Evolutionary conservation across 2,797 vertebrate genomes (phyloP).

Genomic region (Calcarius lapponicus): DNA sequence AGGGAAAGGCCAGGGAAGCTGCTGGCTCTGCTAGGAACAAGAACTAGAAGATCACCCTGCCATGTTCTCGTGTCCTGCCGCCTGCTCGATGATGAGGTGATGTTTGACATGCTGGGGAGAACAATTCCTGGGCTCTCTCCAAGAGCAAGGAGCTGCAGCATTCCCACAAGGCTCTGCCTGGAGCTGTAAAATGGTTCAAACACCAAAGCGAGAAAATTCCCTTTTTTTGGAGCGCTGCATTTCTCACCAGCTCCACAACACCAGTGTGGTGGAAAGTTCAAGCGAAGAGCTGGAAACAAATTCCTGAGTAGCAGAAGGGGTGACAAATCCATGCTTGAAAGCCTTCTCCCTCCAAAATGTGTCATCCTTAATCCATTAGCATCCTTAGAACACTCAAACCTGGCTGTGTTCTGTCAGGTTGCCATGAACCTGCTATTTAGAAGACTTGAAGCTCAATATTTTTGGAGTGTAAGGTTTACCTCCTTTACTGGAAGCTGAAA

Average conservation of each 20-base stretch:
- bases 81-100: neutral
- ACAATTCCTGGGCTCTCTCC: neutral
- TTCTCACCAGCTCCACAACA: neutral
- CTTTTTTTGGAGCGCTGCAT: neutral
- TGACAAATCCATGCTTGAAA: neutral
- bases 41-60: neutral
- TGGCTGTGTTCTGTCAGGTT: neutral
- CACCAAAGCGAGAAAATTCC: neutral
- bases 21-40: neutral
- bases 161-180: neutral
- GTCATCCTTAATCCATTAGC: neutral
- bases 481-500: neutral
- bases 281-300: neutral
- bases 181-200: neutral
- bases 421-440: neutral
- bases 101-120: neutral
- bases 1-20: neutral
- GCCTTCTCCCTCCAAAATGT: neutral
- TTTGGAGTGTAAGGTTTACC: neutral
- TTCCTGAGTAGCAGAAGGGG: neutral
- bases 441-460: neutral
- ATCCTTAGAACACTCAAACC: neutral
- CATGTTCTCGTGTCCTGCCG: neutral
- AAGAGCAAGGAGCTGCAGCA: neutral
- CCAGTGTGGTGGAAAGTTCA: neutral